phyloP scores from a whole-genome alignment of 2,888 invertebrate species.

The Tetanocera ferruginea region DNA sequence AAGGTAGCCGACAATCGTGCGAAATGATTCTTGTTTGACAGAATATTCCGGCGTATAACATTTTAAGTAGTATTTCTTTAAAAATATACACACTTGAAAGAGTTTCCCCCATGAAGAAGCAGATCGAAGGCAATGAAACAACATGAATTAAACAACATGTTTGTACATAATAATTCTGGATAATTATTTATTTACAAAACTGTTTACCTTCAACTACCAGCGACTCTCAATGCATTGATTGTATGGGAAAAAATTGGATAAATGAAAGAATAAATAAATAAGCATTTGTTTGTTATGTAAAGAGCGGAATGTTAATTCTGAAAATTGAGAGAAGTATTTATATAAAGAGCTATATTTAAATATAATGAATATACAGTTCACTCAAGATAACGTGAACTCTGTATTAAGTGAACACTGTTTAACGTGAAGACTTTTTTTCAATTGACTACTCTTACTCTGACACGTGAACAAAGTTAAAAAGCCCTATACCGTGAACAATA shows the following conservation, averaged over 20 bases:
- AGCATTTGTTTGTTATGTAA: background rate
- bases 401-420: too few species aligned
- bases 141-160: constrained; percentile 31
- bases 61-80: constrained; percentile 32
- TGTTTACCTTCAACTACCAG: background rate
- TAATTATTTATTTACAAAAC: constrained; percentile 44
- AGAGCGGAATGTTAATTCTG: too few species aligned
- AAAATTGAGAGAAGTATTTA: too few species aligned
- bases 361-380: too few species aligned
- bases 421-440: too few species aligned
- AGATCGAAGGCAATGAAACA: constrained; percentile 20
- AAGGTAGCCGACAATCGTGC: constrained; percentile 46
- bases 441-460: too few species aligned
- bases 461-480: too few species aligned
- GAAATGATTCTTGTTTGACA: constrained; percentile 55
- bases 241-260: background rate
- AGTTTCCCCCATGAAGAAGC: constrained; percentile 10
- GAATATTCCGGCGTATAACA: constrained; percentile 46
- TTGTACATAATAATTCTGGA: constrained; percentile 29
- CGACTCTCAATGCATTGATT: background rate
- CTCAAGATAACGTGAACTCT: too few species aligned
- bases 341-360: background rate
- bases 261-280: background rate
- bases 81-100: constrained; percentile 36
- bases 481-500: too few species aligned